Percentiles rank a stretch among this genome's conserved stretches.
These are phyloP conservation scores for Hormiphora californensis DNA, from an alignment of 37 sponge, comb jelly and placozoan genomes.

Conservation along the genomic window DNA sequence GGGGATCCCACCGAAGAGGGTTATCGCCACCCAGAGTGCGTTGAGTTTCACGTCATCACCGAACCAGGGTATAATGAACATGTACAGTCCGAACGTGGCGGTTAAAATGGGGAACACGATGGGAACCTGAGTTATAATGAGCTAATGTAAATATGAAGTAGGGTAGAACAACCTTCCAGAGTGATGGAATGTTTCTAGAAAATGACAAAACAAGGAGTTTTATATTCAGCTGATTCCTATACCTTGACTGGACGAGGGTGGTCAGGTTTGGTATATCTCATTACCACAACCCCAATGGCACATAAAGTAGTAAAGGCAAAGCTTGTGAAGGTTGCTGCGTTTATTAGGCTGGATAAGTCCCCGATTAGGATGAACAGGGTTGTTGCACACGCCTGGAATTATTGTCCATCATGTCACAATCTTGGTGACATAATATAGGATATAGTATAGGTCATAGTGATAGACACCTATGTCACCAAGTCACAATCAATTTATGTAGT, in stretches of 20 bases:
- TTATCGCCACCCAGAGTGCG: neutral
- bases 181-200: no score
- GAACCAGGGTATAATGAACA: constrained; percentile 27
- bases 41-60: neutral
- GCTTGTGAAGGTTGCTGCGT: constrained; percentile 11
- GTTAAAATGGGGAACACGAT: neutral
- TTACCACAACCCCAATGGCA: neutral
- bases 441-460: no score
- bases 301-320: neutral
- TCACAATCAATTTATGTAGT: no score
- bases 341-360: constrained; percentile 4
- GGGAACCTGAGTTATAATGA: neutral
- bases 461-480: no score
- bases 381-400: neutral
- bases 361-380: neutral
- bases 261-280: neutral
- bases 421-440: no score
- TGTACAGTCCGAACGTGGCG: neutral
- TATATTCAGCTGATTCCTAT: no score
- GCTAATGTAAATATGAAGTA: neutral
- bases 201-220: neutral
- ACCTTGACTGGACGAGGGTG: constrained; percentile 2
- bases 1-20: neutral
- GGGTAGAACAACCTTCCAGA: no score
- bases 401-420: no score